These are phyloP conservation scores for Grantiella picta DNA, from an alignment of 2,113 vertebrate species.

Conservation along the genomic window DNA sequence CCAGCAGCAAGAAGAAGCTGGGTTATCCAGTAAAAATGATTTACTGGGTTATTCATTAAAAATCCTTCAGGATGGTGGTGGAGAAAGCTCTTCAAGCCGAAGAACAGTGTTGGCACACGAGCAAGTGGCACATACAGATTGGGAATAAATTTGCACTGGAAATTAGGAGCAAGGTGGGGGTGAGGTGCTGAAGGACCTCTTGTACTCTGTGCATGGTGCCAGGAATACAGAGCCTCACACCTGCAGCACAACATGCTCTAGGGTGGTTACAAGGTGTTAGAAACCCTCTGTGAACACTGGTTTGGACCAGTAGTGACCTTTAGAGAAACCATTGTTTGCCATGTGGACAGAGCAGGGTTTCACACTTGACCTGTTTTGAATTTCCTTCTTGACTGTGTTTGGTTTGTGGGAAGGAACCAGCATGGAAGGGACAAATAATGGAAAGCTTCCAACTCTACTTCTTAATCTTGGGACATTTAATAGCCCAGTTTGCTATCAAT, in stretches of 20 bases:
- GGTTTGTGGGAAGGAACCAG: constrained; percentile 1
- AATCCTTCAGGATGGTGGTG: background rate
- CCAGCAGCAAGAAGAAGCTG: background rate
- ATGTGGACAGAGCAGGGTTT: background rate
- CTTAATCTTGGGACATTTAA: background rate
- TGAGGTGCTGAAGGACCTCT: background rate
- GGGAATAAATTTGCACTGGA: background rate
- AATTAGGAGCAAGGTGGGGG: background rate
- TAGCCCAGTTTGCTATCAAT: background rate
- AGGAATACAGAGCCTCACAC: background rate
- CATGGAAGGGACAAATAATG: background rate
- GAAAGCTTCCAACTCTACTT: constrained; percentile 7
- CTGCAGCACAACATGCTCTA: background rate
- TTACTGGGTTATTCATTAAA: background rate
- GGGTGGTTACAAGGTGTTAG: background rate
- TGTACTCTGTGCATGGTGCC: background rate
- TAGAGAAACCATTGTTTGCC: background rate
- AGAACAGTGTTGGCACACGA: background rate
- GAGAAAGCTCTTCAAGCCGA: background rate
- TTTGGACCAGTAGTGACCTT: background rate
- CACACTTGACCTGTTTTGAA: background rate
- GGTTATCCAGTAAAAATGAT: background rate
- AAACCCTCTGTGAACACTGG: background rate
- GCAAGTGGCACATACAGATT: background rate
- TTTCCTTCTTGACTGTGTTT: background rate